A percentile compares a stretch with the other conserved stretches of the same genome.
Evolutionary conservation across 2,888 invertebrate genomes (phyloP).

Genomic region (Ophioninae sp.): DNA sequence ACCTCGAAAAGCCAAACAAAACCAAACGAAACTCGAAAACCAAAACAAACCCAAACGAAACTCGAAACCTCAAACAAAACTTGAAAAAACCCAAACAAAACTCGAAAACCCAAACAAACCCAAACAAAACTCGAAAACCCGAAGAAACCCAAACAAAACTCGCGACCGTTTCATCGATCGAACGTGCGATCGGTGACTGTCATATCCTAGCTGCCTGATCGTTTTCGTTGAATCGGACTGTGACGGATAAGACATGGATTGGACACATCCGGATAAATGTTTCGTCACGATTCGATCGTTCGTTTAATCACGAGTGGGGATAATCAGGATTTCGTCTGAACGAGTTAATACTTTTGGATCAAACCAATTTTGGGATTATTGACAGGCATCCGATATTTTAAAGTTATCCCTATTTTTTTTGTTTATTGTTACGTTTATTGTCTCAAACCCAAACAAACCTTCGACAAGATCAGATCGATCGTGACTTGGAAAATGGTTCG

Average conservation of each 20-base stretch:
- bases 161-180: too few relatives aligned
- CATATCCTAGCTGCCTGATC: not conserved
- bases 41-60: not conserved
- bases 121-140: constrained; percentile 1
- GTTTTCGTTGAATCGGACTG: constrained; percentile 37
- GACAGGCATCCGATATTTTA: too few relatives aligned
- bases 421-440: too few relatives aligned
- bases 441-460: too few relatives aligned
- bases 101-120: too few relatives aligned
- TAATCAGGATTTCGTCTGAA: constrained; percentile 50
- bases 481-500: too few relatives aligned
- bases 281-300: constrained; percentile 26
- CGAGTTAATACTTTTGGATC: constrained; percentile 44
- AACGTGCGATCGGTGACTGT: too few relatives aligned
- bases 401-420: too few relatives aligned
- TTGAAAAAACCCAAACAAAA: not conserved
- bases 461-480: too few relatives aligned
- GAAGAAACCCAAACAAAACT: not conserved
- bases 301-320: constrained; percentile 38
- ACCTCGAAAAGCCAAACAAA: too few relatives aligned
- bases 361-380: too few relatives aligned
- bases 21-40: not conserved
- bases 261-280: constrained; percentile 11
- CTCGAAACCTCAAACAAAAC: too few relatives aligned
- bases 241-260: constrained; percentile 10